Conservation (phyloP, 2,797 vertebrate species). For the Acrocephalus scirpaceus region DNA sequence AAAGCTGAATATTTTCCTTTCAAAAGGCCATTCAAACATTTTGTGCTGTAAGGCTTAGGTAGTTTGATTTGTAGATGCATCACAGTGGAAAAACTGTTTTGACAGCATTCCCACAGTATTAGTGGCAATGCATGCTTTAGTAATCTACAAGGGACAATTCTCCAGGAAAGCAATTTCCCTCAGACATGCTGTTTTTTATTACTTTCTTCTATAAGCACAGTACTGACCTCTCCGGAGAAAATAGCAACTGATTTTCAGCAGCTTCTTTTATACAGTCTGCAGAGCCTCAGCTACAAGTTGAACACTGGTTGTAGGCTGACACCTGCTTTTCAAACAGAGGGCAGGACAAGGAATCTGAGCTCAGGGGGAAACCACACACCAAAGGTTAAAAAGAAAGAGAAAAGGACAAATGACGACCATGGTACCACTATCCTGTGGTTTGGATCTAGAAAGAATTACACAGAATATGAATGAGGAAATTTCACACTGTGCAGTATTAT, state of each 20-base stretch:
- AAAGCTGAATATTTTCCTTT: conserved; percentile 34
- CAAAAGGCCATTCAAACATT: conserved; percentile 49
- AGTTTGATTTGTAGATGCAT: conserved; percentile 55
- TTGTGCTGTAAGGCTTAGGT: conserved; percentile 44
- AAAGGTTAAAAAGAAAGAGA: background rate
- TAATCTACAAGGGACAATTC: conserved; percentile 61
- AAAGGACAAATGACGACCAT: background rate
- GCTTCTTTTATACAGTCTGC: conserved; percentile 22
- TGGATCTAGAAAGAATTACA: background rate
- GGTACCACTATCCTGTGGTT: background rate
- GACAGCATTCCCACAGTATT: conserved; percentile 45
- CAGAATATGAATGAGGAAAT: background rate
- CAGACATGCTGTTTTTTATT: conserved; percentile 54
- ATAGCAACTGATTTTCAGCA: conserved; percentile 42
- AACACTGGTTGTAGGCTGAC: conserved; percentile 49
- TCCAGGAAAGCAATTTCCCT: conserved; percentile 69
- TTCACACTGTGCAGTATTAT: background rate
- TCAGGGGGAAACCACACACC: background rate
- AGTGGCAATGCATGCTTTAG: conserved; percentile 44
- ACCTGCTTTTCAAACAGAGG: conserved; percentile 53
- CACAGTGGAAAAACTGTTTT: conserved; percentile 57
- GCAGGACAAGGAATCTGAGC: conserved; percentile 11
- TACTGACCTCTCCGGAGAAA: conserved; percentile 51
- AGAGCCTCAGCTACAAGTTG: conserved; percentile 23
- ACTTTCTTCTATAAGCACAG: conserved; percentile 60